Percentiles rank a stretch among this genome's conserved stretches.
These are phyloP conservation scores for Alcis repandata DNA, from an alignment of 2,888 invertebrate species.

Conservation along the genomic window DNA sequence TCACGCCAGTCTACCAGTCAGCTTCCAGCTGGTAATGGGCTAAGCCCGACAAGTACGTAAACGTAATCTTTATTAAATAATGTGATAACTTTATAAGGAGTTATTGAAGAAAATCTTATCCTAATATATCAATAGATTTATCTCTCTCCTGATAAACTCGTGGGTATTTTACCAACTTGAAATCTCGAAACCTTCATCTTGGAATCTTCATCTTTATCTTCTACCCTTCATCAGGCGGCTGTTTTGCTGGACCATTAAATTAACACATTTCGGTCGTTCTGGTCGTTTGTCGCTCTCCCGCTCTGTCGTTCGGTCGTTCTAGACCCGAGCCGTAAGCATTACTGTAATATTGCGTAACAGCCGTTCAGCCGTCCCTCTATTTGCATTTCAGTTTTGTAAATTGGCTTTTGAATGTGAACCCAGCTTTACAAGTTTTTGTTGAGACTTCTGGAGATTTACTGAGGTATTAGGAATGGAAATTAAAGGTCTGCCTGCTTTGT, in stretches of 20 bases:
- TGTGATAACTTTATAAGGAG: too few relatives aligned
- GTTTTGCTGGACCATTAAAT: slow-evolving; percentile 31
- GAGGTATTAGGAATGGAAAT: slow-evolving; percentile 1
- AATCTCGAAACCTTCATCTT: too few relatives aligned
- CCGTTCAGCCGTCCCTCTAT: slow-evolving; percentile 36
- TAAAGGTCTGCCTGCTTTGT: not conserved
- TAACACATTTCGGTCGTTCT: slow-evolving; percentile 27
- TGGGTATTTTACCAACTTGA: not conserved
- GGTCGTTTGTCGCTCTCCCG: slow-evolving; percentile 16
- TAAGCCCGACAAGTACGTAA: too few relatives aligned
- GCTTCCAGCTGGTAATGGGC: too few relatives aligned
- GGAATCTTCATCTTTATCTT: too few relatives aligned
- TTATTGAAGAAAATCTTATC: too few relatives aligned
- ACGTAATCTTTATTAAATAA: too few relatives aligned
- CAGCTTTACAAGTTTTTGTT: slow-evolving; percentile 25
- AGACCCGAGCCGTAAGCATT: slow-evolving; percentile 17
- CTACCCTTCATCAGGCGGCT: too few relatives aligned
- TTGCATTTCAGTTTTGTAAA: slow-evolving; percentile 39
- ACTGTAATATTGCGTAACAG: slow-evolving; percentile 26
- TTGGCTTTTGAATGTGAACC: slow-evolving; percentile 27
- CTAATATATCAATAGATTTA: too few relatives aligned
- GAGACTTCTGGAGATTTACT: slow-evolving; percentile 3
- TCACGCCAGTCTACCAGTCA: too few relatives aligned
- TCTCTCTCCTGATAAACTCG: too few relatives aligned
- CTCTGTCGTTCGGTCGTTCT: slow-evolving; percentile 9